phyloP scores from a whole-genome alignment of 1,140 invertebrate genomes.

The Carcinoscorpius rotundicauda region DNA sequence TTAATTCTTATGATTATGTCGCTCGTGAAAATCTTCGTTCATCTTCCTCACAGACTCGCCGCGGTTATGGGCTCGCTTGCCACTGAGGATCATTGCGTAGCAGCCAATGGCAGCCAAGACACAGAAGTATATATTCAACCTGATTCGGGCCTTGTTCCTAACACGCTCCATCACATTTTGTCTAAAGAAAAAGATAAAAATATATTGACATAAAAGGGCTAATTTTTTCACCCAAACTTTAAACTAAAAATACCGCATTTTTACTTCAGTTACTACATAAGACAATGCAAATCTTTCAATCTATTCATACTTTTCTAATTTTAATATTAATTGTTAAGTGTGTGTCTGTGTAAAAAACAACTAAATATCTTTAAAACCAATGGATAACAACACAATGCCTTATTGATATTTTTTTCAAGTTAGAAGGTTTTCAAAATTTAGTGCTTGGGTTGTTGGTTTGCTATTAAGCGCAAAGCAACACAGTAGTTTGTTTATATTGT shows the following conservation, averaged over 20 bases:
- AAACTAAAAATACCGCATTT: constrained; percentile 4
- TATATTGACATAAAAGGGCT: no score
- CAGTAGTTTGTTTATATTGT: no score
- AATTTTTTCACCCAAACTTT: not conserved
- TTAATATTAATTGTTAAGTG: no score
- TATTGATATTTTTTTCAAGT: no score
- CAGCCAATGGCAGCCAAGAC: constrained; percentile 9
- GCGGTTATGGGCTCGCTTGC: constrained; percentile 11
- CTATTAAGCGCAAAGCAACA: no score
- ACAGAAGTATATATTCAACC: constrained; percentile 10
- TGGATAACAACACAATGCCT: no score
- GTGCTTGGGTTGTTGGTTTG: no score
- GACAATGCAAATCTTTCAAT: not conserved
- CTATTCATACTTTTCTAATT: no score
- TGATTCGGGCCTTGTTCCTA: constrained; percentile 16
- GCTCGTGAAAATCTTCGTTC: constrained; percentile 11
- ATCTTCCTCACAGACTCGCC: constrained; percentile 18
- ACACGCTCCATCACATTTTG: constrained; percentile 16
- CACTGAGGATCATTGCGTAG: constrained; percentile 9
- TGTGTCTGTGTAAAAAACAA: no score
- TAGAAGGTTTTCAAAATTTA: no score
- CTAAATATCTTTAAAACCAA: no score
- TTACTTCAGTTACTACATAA: not conserved
- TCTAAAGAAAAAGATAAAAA: constrained; percentile 7
- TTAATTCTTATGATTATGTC: constrained; percentile 17